Conservation (phyloP, 2,113 vertebrate genomes). For the Nothoprocta perdicaria region DNA sequence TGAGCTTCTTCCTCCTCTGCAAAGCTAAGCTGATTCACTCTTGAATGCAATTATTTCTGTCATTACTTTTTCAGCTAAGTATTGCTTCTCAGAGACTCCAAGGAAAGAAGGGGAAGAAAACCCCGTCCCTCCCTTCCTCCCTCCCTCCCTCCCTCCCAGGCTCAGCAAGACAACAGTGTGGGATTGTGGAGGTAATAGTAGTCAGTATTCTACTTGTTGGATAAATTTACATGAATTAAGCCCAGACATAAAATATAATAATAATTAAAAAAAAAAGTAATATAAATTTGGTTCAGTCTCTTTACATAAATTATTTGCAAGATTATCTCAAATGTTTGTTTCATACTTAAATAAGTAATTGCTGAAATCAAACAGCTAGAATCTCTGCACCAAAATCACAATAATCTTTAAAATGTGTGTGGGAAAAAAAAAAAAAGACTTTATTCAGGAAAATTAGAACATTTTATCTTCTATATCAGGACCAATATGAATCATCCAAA, state of each 20-base stretch:
- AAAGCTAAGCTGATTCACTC: not conserved
- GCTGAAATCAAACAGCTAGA: not conserved
- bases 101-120: not conserved
- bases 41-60: not conserved
- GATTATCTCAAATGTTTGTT: not conserved
- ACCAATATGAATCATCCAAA: not conserved
- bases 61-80: not conserved
- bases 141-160: not conserved
- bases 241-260: fast-evolving
- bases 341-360: not conserved
- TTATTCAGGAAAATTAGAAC: not conserved
- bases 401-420: not conserved
- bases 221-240: not conserved
- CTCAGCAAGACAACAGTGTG: not conserved
- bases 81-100: not conserved
- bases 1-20: not conserved
- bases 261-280: no score
- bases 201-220: not conserved
- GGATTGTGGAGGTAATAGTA: not conserved
- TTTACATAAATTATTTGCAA: not conserved
- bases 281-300: not conserved
- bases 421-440: not conserved
- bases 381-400: not conserved
- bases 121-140: not conserved
- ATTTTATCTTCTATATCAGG: not conserved